Evolutionary conservation across 1,140 invertebrate species (phyloP), one percentile per base, ranked within the genome.

Genomic region (Philotrypesis tridentata): DNA sequence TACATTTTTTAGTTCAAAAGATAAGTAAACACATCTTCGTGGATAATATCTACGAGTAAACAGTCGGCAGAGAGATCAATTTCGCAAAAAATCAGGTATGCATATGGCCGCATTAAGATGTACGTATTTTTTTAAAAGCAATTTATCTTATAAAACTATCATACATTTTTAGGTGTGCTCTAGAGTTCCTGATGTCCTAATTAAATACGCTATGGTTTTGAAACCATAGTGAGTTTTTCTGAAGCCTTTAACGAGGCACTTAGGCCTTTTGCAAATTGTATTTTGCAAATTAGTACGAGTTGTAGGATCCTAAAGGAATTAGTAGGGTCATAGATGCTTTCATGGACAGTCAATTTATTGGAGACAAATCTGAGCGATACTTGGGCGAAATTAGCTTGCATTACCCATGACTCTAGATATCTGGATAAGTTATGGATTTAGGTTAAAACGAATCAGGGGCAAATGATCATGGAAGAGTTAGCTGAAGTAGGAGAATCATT

Each of bases 251-350:
- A 92, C 25, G 90, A 94, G 2, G 93, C 95, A 37, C 89, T 97
- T 31, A 91, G 96, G 25, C 93, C 93, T 14, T 89, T 97, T 91
- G 95, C 96, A 0, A 96, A 96, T 84, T 96, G 97, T 89, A 95
- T 97, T 8, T 85, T 97, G 7, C 94, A 95, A 94, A 77, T 89
- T 97, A 80, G 88, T 97, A 9, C 89, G 92, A 80, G 92, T 95
- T 96, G 31, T 93, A 93, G 82, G 95, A 97, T 87, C 93, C 95
- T 0, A 96, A 95, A 91, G 97, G 97, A 1, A 96, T n/a, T n/a
- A n/a, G 96, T 84, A 95, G 96, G 87, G 94, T 98, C 61, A 93
- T 96, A 0, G 96, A 97, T 89, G 94, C 94, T 1, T 96, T 95
- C 85, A 93, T 96, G 85, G 93, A 94, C 75, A 96, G 95, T 85